Evolutionary conservation across 2,797 vertebrate species (phyloP).

Genomic region (Phrynocephalus forsythii): DNA sequence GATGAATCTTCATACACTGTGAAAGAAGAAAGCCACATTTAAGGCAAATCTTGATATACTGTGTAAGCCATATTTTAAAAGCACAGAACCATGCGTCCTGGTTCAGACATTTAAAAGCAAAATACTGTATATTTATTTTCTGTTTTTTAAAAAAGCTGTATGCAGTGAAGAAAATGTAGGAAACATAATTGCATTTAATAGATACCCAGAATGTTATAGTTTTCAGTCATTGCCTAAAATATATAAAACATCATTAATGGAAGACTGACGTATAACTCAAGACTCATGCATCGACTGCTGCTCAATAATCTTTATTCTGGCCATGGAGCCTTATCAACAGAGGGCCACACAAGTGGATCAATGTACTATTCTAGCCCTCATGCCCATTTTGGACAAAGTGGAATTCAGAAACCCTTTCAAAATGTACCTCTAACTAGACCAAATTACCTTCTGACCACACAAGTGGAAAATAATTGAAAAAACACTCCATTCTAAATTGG

Average conservation of each 20-base stretch:
- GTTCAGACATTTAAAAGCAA: too few relatives aligned
- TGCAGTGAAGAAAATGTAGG: not conserved
- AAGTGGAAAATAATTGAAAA: constrained; percentile 82
- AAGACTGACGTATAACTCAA: constrained; percentile 51
- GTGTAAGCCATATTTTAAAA: too few relatives aligned
- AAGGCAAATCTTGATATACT: too few relatives aligned
- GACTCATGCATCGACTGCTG: constrained; percentile 29
- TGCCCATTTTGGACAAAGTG: constrained; percentile 68
- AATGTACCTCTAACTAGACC: constrained; percentile 74
- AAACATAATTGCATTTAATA: constrained; percentile 29
- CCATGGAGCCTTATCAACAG: constrained; percentile 72
- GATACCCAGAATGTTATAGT: constrained; percentile 47
- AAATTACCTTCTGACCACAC: constrained; percentile 83
- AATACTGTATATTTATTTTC: not conserved
- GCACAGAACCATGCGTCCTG: too few relatives aligned
- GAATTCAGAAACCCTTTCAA: constrained; percentile 72
- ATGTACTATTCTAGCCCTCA: constrained; percentile 60
- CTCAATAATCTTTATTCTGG: constrained; percentile 18
- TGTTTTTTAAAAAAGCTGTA: not conserved
- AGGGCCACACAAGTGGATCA: constrained; percentile 81
- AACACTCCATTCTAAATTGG: constrained; percentile 67
- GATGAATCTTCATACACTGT: too few relatives aligned
- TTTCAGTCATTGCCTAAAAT: constrained; percentile 40
- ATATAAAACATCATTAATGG: constrained; percentile 63
- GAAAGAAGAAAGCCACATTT: not conserved